These are phyloP conservation scores for Hepsetus odoe DNA, from an alignment of 2,113 vertebrate species.

Conservation along the genomic window DNA sequence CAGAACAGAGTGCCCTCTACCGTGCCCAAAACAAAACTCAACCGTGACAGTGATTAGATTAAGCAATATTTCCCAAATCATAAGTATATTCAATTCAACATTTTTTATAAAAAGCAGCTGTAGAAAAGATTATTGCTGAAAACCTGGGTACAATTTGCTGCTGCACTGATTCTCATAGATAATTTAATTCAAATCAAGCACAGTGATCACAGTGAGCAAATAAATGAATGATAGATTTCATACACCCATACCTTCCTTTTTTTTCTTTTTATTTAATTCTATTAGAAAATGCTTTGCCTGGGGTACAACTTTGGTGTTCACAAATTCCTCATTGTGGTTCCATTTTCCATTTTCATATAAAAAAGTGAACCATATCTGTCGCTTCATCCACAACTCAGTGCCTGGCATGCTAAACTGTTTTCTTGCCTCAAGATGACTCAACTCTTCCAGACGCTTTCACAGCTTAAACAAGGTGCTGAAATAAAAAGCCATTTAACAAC, in stretches of 20 bases:
- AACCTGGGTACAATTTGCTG: too few relatives aligned
- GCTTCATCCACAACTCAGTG: not conserved
- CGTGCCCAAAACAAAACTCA: too few relatives aligned
- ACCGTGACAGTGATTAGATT: too few relatives aligned
- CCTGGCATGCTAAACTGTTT: constrained; percentile 22
- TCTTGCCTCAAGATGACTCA: constrained; percentile 38
- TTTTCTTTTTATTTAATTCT: not conserved
- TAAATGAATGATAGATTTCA: not conserved
- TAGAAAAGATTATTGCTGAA: too few relatives aligned
- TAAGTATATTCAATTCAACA: too few relatives aligned
- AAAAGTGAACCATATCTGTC: constrained; percentile 8
- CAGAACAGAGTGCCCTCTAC: too few relatives aligned
- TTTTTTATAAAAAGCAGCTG: too few relatives aligned
- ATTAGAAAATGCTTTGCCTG: not conserved
- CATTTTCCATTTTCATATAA: not conserved
- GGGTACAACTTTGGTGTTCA: not conserved
- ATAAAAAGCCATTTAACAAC: constrained; percentile 45
- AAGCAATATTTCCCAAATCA: too few relatives aligned
- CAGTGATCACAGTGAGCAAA: not conserved
- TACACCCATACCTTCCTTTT: not conserved
- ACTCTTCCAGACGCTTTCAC: constrained; percentile 26
- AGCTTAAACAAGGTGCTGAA: constrained; percentile 48
- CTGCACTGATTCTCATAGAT: not conserved
- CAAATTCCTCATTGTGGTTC: constrained; percentile 2
- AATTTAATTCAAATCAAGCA: not conserved